Base-by-base conservation (phyloP, 2,888 invertebrate genomes). In the Drosophila formosana region DNA sequence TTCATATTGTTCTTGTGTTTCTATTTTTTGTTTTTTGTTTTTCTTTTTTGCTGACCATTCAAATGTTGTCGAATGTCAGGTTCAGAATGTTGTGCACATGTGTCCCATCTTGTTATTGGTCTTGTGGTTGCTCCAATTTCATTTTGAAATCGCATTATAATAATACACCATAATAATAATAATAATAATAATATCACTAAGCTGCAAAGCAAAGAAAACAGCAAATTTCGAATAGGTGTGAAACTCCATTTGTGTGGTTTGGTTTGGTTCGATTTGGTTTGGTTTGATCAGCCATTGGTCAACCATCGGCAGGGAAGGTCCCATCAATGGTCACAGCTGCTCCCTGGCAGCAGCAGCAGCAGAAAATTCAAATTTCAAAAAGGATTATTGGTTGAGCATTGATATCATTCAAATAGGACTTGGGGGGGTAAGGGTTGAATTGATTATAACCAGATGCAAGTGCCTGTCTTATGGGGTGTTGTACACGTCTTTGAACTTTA, bases 121-220 rank as follows among this genome's bases (percentile, higher is more conserved):
- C 46, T 55, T 72, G 76, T 50, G 72, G 72, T 62, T 76, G 82
- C 69, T 72, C 81, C 86, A 83, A 83, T 80, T 83, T 66, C 45
- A 52, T 60, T 75, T 72, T 55, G 66, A 71, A 74, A 78, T 78
- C 78, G 69, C 67, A 82, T 78, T 83, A 80, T 79, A 62, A 79
- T 79, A 76, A 79, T 66, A 74, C 66, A 66, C 41, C 70, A 77
- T 77, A 74, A 77, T 77, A 76, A 79, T 81, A 83, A 81, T 72
- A 75, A 79, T 76, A 81, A 75, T 65, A 69, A 64, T 49, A 75
- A 75, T 71, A 67, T 28, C 53, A 73, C 63, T 56, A 65, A 73
- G 72, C 51, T 55, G 67, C 70, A 75, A 60, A 46, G 64, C 55
- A 65, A 47, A 50, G 49, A 71, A 68, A 52, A 58, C 61, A 66